phyloP scores from a whole-genome alignment of 2,797 vertebrate genomes.

The Cyprinella venusta region DNA sequence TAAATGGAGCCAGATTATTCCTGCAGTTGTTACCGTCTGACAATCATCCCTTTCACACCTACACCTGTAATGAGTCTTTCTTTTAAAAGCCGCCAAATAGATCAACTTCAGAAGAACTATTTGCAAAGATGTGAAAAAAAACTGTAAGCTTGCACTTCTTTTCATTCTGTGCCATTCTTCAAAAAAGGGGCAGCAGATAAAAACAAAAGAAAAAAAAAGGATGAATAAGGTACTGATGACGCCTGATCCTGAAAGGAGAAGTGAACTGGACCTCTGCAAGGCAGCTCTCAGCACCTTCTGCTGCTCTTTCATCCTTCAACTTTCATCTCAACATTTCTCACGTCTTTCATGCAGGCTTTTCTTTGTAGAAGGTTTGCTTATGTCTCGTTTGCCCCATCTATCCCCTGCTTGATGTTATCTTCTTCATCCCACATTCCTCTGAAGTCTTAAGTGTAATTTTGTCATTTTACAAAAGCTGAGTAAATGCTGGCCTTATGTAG shows the following conservation, averaged over 20 bases:
- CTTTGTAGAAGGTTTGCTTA: conserved; percentile 15
- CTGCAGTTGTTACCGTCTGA: not conserved
- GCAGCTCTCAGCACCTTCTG: conserved; percentile 45
- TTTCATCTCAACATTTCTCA: conserved; percentile 32
- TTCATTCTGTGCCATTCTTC: conserved; percentile 2
- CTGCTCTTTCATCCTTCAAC: conserved; percentile 47
- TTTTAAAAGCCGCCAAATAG: conserved; percentile 24
- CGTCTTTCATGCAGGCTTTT: conserved; percentile 2
- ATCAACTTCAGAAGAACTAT: not conserved
- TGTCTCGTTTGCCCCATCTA: conserved; percentile 20
- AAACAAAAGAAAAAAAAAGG: conserved; percentile 62
- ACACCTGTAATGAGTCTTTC: not conserved
- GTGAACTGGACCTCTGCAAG: conserved; percentile 37
- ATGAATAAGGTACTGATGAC: conserved; percentile 64
- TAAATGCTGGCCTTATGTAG: conserved; percentile 16
- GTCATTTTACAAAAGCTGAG: conserved; percentile 19
- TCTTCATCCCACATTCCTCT: conserved; percentile 4
- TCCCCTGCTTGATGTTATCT: conserved; percentile 26
- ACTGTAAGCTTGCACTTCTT: not conserved
- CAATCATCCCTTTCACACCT: conserved; percentile 9
- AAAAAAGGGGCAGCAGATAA: conserved; percentile 59
- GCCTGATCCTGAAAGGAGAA: conserved; percentile 47
- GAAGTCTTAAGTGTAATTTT: conserved; percentile 24
- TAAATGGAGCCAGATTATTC: not conserved
- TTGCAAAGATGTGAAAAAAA: conserved; percentile 10